Evolutionary conservation across 2,113 vertebrate species (phyloP), one percentile per base, ranked within the genome.

Genomic region (Hylia prasina): DNA sequence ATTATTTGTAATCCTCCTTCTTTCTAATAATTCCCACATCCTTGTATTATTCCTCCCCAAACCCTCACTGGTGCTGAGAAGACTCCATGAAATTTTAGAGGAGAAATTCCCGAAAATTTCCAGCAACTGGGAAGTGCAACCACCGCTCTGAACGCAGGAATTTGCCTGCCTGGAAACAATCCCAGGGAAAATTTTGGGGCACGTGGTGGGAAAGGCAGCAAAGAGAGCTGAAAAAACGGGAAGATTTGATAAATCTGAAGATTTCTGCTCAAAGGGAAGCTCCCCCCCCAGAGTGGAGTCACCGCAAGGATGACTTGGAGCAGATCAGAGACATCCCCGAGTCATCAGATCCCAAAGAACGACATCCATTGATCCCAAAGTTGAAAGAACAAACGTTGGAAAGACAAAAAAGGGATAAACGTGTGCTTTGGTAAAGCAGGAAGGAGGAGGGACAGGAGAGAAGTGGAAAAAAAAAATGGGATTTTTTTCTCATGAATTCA

Each of bases 71-170:
- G 4, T n/a, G 5, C 4, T 5, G 37, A 61, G 56, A 16, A 31
- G 35, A 25, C 15, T 39, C 42, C 14, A 14, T 21, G n/a, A 15
- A 5, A 58, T 56, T 15, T 53, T 19, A 18, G 28, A 73, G 10
- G 18, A 48, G 24, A 6, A 54, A 64, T n/a, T 30, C 12, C 39
- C 10, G 4, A 24, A 6, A 58, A 47, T 22, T 48, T 48, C 11
- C 18, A 78, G 11, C 14, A 12, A 17, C 25, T 47, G 23, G 4
- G 3, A 70, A 82, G 11, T 1, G 12, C 53, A 50, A 2, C 25
- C 10, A 3, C 1, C 2, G 1, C 30, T 6, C n/a, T 4, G 8
- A 48, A 14, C 4, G n/a, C 2, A 0, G 1, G 4, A 15, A 13
- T 22, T 53, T 53, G 25, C 13, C 23, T 7, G 8, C 21, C 44